Base-by-base conservation (phyloP, 2,797 vertebrate species). In the Phoeniculus purpureus region DNA sequence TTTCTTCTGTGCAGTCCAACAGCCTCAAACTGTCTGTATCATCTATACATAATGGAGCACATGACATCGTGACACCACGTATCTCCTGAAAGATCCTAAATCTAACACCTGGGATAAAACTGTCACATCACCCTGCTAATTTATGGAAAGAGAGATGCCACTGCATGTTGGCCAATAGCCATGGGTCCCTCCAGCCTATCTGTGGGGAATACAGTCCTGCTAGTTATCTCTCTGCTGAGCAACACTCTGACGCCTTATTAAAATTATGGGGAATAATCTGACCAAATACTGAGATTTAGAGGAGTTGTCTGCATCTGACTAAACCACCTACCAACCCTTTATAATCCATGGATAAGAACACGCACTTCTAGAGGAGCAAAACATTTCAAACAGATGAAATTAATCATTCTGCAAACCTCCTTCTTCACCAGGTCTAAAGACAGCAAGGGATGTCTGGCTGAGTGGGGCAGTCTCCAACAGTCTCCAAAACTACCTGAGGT, bases 51-150 rank as follows among this genome's bases (percentile, higher is more conserved):
- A 34, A 45, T 1, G 16, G 34, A 75, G 31, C 61, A 50, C 23
- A 3, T 7, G 32, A 25, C 37, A n/a, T 52, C 70, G 8, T 9
- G 55, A 45, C 26, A 65, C 9, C 2, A 0, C 0, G 0, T 7
- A 77, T 15, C n/a, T 56, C 23, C 62, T 68, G 34, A 59, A 83
- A 51, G 13, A 52, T 25, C 48, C 29, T 56, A 48, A 45, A 62
- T 26, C 34, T 59, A 32, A 62, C 34, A 59, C 4, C 21, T 26
- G 37, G 25, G 20, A 54, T 47, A 61, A 77, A 95, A 85, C 6
- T 45, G 31, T 34, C 60, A 23, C 12, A 71, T 64, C 27, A 32
- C 2, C 6, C 23, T 29, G n/a, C 16, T 43, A 20, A 22, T 31
- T 27, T 58, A 26, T 27, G 31, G 34, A 56, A 22, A 71, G 23